These are phyloP conservation scores for Chelon labrosus DNA, from an alignment of 2,797 vertebrate genomes.

Conservation along the genomic window DNA sequence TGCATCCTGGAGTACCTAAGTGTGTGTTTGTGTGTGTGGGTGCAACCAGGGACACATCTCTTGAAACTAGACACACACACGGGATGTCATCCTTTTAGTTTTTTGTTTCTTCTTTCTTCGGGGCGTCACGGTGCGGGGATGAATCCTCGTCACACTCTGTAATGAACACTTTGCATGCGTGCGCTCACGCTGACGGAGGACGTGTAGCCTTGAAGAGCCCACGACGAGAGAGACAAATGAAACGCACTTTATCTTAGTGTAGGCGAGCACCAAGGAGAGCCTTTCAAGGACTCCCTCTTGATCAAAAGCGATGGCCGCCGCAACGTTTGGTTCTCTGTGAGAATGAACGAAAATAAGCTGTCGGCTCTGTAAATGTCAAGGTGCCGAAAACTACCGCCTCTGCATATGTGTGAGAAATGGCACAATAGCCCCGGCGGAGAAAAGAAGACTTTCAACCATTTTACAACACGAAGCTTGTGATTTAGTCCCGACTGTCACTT, in stretches of 20 bases:
- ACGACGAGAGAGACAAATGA: constrained; percentile 52
- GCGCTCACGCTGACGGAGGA: constrained; percentile 9
- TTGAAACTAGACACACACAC: background rate
- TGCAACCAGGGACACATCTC: background rate
- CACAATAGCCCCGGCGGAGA: background rate
- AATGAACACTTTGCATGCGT: background rate
- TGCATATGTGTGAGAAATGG: constrained; percentile 15
- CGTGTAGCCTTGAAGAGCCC: constrained; percentile 22
- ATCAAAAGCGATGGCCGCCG: constrained; percentile 46
- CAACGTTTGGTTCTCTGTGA: constrained; percentile 22
- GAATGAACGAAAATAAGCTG: constrained; percentile 46
- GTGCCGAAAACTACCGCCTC: constrained; percentile 5
- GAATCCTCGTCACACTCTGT: background rate
- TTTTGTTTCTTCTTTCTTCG: background rate
- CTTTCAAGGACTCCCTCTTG: constrained; percentile 58
- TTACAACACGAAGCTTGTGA: background rate
- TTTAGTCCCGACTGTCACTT: background rate
- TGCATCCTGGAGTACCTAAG: constrained; percentile 33
- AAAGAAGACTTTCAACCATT: constrained; percentile 18
- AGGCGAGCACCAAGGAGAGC: constrained; percentile 37
- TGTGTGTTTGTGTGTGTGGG: constrained; percentile 28
- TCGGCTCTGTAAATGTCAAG: constrained; percentile 61
- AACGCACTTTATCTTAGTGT: constrained; percentile 49
- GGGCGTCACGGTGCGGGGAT: background rate
- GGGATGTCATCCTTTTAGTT: background rate